phyloP scores from a whole-genome alignment of 1,140 invertebrate species.

The Trachymyrmex septentrionalis region DNA sequence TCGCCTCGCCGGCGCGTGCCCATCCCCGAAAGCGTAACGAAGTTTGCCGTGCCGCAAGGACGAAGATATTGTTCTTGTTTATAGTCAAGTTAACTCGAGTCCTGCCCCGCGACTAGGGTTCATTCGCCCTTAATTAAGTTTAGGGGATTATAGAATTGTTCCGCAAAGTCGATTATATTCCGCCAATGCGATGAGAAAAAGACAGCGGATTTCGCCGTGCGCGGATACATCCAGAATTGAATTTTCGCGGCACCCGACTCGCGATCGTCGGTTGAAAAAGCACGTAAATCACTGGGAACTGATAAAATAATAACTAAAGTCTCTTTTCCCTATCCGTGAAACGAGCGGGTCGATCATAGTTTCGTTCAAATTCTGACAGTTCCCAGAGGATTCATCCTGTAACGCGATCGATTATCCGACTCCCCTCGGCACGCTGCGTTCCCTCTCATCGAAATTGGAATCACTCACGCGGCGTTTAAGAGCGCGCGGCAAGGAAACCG shows the following conservation, averaged over 20 bases:
- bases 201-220: conserved; percentile 51
- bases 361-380: not conserved
- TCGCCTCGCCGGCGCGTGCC: conserved; percentile 22
- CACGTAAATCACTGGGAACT: not conserved
- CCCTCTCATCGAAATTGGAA: conserved; percentile 67
- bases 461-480: conserved; percentile 60
- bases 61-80: conserved; percentile 84
- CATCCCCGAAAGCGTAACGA: conserved; percentile 73
- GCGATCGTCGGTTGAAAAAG: not conserved
- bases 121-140: conserved; percentile 83
- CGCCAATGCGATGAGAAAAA: conserved; percentile 65
- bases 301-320: conserved; percentile 25
- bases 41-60: conserved; percentile 76
- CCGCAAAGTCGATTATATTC: conserved; percentile 83
- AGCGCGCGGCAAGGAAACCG: conserved; percentile 60
- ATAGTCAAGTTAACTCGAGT: conserved; percentile 81
- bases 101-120: conserved; percentile 70
- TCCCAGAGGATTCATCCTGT: conserved; percentile 13
- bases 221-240: conserved; percentile 1
- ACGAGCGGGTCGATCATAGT: conserved; percentile 13
- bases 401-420: conserved; percentile 29
- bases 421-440: conserved; percentile 5
- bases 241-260: not conserved
- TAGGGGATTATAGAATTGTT: conserved; percentile 85
- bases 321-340: not conserved